Evolutionary conservation across 2,113 vertebrate species (phyloP).

Genomic region (Paracanthobrama guichenoti): DNA sequence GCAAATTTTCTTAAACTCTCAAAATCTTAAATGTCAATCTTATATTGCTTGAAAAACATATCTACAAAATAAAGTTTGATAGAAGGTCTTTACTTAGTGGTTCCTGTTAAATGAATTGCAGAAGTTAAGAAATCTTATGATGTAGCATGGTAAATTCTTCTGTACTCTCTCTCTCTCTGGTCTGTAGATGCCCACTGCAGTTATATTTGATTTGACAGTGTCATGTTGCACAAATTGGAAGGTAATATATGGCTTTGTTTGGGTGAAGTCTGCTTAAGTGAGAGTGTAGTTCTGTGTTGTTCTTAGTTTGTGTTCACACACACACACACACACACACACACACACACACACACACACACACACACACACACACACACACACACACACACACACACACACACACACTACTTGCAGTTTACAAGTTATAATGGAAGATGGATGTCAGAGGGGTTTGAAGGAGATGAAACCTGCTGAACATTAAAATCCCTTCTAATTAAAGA

Average conservation of each 20-base stretch:
- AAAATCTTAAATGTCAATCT: neutral
- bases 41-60: neutral
- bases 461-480: conserved; percentile 41
- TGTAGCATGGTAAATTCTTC: neutral
- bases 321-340: too few relatives aligned
- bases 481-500: conserved; percentile 52
- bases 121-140: neutral
- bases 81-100: neutral
- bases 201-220: neutral
- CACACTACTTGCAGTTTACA: neutral
- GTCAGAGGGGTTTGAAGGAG: conserved; percentile 17
- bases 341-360: too few relatives aligned
- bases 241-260: neutral
- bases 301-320: neutral
- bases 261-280: neutral
- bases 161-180: neutral
- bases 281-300: conserved; percentile 6
- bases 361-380: too few relatives aligned
- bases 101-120: neutral
- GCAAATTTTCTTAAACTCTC: neutral
- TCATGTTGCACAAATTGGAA: neutral
- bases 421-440: conserved; percentile 34
- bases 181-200: neutral
- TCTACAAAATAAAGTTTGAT: neutral
- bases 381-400: neutral